Conservation (phyloP, 1,140 invertebrate species). For the Calephelis nemesis region DNA sequence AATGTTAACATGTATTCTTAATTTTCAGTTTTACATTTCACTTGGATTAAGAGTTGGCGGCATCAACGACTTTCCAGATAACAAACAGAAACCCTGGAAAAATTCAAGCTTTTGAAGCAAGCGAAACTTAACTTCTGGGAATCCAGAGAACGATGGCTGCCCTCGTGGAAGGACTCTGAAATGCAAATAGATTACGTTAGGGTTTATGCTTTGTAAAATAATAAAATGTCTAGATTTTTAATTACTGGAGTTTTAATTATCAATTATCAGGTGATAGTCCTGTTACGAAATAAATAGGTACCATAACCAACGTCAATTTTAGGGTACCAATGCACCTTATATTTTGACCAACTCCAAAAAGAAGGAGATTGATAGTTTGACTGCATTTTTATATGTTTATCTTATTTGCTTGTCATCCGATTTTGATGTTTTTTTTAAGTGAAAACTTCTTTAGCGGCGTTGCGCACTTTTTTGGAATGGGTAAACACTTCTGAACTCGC, state of each 20-base stretch:
- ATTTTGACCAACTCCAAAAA: no score
- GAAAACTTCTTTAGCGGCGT: no score
- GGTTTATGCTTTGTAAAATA: constrained; percentile 74
- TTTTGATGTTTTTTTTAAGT: no score
- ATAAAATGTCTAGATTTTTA: not conserved
- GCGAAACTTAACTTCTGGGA: constrained; percentile 83
- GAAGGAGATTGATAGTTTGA: no score
- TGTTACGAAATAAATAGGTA: no score
- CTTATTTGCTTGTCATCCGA: no score
- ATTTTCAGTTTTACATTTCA: constrained; percentile 85
- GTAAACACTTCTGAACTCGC: no score
- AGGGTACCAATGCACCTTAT: no score
- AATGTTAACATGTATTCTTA: not conserved
- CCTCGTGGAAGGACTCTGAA: constrained; percentile 80
- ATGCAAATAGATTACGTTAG: constrained; percentile 53
- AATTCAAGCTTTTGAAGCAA: constrained; percentile 80
- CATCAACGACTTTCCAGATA: constrained; percentile 85
- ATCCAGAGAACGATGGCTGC: constrained; percentile 79
- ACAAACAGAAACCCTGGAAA: constrained; percentile 84
- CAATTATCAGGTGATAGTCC: no score
- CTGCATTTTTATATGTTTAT: no score
- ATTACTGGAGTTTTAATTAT: not conserved
- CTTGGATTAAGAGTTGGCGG: constrained; percentile 89
- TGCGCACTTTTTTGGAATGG: no score
- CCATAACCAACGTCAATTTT: no score